phyloP scores from a whole-genome alignment of 1,140 invertebrate genomes.

The Cotesia glomerata region DNA sequence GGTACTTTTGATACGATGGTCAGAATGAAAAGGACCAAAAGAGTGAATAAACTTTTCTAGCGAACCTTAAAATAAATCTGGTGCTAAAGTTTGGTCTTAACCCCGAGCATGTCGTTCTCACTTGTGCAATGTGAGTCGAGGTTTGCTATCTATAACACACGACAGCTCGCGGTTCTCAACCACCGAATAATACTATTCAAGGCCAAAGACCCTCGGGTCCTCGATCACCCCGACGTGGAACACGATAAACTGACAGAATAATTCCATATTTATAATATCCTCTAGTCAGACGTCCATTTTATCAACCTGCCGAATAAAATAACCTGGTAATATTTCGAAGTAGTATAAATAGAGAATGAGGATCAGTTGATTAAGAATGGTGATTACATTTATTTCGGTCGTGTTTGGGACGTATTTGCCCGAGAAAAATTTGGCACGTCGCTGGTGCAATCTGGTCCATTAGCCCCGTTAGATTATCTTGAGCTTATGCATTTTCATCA shows the following conservation, averaged over 20 bases:
- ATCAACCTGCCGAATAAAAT: background rate
- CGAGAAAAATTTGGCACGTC: conserved; percentile 52
- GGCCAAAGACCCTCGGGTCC: background rate
- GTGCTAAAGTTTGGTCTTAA: background rate
- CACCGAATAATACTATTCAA: background rate
- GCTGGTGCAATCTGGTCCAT: conserved; percentile 57
- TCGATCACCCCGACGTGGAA: background rate
- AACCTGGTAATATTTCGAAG: background rate
- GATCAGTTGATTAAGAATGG: conserved; percentile 56
- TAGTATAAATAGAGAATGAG: conserved; percentile 38
- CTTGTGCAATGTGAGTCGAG: conserved; percentile 41
- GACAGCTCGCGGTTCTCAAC: conserved; percentile 27
- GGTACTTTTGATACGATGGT: too few species aligned
- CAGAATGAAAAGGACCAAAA: too few species aligned
- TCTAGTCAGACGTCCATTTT: background rate
- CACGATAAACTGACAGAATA: background rate
- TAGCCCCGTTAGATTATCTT: conserved; percentile 52
- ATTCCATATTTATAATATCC: too few species aligned
- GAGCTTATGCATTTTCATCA: background rate
- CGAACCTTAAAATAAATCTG: too few species aligned
- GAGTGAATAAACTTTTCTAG: too few species aligned
- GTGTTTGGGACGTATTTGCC: conserved; percentile 49
- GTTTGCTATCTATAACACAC: conserved; percentile 34
- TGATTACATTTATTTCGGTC: conserved; percentile 60
- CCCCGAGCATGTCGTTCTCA: conserved; percentile 28